Evolutionary conservation across 1,140 invertebrate species (phyloP), one percentile per base, ranked within the genome.

Genomic region (Ectropis grisescens): DNA sequence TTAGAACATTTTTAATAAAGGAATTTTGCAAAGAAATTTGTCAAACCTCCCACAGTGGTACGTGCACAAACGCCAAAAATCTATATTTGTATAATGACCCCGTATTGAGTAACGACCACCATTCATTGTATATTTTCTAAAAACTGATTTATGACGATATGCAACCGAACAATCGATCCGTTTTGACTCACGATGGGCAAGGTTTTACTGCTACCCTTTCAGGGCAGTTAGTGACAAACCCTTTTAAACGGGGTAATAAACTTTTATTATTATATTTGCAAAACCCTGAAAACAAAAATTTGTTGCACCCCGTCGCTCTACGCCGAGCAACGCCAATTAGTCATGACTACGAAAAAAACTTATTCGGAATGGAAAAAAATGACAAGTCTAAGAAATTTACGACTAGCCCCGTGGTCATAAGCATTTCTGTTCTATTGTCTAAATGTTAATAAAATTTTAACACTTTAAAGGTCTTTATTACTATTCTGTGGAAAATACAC

Each of bases 1-100:
- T 29, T 27, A 56, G 69, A 76, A 75, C 47, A 39, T 46, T 58
- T 56, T 48, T 33, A 16, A 34, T 13, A 38, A 33, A 41, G 37
- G 44, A 45, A 35, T 52, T 57, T 65, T 50, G 58, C 57, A 53
- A 68, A 57, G 38, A 53, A 40, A 32, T 57, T 61, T 47, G 48
- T 41, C 45, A 58, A n/a, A 58, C 70, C 70, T 69, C 75, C 64
- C 61, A 80, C 71, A 58, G 42, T 58, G 60, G 58, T 59, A 71
- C 70, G 76, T 81, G 71, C 57, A 72, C 53, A 61, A 70, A 68
- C 58, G 59, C 48, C 57, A 65, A 70, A 78, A 76, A 76, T 68
- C 68, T 74, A 76, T 78, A 81, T 81, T 81, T 81, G 71, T 78
- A 61, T 81, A 81, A 78, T 75, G 75, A 80, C 72, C 52, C 58